Evolutionary conservation across 1,140 invertebrate genomes (phyloP).

Genomic region (Anoplophora glabripennis): DNA sequence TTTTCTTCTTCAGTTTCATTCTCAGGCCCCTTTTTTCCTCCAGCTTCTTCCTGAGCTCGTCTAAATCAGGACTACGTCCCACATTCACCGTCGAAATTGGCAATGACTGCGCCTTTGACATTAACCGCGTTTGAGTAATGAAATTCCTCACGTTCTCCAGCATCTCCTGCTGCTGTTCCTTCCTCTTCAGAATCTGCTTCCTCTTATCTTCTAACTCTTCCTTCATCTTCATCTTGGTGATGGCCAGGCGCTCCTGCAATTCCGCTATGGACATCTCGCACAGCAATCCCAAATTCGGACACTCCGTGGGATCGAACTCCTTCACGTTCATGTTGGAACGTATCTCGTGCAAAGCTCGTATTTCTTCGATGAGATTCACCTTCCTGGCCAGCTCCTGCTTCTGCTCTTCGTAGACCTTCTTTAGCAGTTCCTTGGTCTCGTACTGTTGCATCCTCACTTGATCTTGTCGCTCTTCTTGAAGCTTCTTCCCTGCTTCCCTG

Average conservation of each 20-base stretch:
- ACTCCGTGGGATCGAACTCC: constrained; percentile 57
- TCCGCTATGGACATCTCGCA: constrained; percentile 61
- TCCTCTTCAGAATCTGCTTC: constrained; percentile 31
- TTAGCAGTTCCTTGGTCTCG: constrained; percentile 48
- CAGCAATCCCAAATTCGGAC: constrained; percentile 53
- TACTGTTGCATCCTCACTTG: constrained; percentile 49
- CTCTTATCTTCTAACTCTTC: constrained; percentile 53
- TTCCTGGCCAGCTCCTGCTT: constrained; percentile 52
- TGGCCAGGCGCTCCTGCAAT: constrained; percentile 52
- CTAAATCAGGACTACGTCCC: constrained; percentile 7
- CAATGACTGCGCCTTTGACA: background rate
- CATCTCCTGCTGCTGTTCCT: constrained; percentile 35
- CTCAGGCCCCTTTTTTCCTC: constrained; percentile 19
- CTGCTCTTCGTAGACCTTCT: constrained; percentile 48
- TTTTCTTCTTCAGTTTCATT: background rate
- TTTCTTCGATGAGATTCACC: constrained; percentile 55
- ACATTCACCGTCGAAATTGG: background rate
- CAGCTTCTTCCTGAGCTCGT: constrained; percentile 2
- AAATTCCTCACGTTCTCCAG: constrained; percentile 41
- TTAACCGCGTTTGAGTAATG: constrained; percentile 24
- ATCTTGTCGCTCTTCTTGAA: constrained; percentile 49
- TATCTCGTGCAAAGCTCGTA: constrained; percentile 45
- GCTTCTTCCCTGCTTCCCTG: constrained; percentile 50
- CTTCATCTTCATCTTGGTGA: constrained; percentile 51
- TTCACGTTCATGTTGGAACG: background rate